These are phyloP conservation scores for Candidula unifasciata DNA, from an alignment of 2,888 invertebrate genomes.

Conservation along the genomic window DNA sequence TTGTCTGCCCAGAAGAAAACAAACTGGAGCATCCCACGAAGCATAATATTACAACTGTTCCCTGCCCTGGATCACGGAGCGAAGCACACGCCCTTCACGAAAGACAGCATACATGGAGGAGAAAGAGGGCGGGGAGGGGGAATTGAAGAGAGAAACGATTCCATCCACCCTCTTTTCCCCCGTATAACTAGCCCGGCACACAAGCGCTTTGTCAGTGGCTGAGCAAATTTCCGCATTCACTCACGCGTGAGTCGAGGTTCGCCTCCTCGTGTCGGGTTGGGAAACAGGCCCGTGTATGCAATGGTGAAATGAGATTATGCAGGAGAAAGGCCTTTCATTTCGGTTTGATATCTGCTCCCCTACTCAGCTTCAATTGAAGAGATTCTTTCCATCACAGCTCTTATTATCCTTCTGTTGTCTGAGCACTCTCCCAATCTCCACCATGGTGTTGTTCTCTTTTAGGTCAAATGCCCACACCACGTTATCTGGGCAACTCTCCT, in stretches of 20 bases:
- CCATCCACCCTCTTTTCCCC: neutral
- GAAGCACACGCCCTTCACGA: neutral
- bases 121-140: too few species aligned
- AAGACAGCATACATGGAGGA: neutral
- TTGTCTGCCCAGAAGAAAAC: too few species aligned
- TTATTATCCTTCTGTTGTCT: too few species aligned
- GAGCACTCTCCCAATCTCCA: too few species aligned
- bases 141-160: neutral
- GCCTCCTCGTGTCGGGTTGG: neutral
- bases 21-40: neutral
- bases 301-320: neutral
- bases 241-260: slow-evolving; percentile 9
- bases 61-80: neutral
- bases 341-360: neutral
- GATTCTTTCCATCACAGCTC: too few species aligned
- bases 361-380: too few species aligned
- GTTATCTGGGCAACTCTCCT: too few species aligned
- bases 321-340: neutral
- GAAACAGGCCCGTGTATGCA: neutral
- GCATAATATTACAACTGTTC: neutral
- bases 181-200: neutral
- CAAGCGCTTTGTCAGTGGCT: neutral
- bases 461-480: too few species aligned
- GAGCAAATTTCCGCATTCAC: neutral
- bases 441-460: too few species aligned